A percentile compares a stretch with the other conserved stretches of the same genome.
Evolutionary conservation across 2,797 vertebrate species (phyloP).

Genomic region (Rhinichthys osculus): DNA sequence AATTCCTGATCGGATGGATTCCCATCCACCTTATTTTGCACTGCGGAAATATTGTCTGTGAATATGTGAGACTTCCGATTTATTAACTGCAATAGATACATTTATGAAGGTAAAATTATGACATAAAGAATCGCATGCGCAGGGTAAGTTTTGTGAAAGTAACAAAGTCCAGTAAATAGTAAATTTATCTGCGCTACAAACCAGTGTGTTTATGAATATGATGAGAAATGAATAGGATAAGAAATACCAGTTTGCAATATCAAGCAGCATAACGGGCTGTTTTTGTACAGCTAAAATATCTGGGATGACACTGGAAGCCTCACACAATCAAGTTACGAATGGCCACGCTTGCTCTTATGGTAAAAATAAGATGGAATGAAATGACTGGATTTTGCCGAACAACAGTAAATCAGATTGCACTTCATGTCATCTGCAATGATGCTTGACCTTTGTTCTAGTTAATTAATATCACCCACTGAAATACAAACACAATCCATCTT

Average conservation of each 20-base stretch:
- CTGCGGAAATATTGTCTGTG: background rate
- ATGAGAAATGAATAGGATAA: background rate
- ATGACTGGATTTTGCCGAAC: background rate
- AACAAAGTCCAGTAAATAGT: background rate
- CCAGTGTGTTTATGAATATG: background rate
- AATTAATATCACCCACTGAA: background rate
- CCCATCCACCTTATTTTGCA: background rate
- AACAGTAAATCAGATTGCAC: background rate
- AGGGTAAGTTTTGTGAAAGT: background rate
- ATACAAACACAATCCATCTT: conserved; percentile 28
- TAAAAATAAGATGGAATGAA: background rate
- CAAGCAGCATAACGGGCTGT: background rate
- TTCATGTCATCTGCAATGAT: background rate
- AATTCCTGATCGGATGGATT: background rate
- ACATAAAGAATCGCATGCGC: too few species aligned
- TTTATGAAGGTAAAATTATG: too few species aligned
- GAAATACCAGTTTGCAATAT: background rate
- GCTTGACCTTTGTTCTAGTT: background rate
- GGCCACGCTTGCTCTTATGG: background rate
- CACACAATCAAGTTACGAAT: background rate
- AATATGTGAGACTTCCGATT: background rate
- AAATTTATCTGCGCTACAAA: background rate
- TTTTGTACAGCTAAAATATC: background rate
- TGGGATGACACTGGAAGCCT: background rate
- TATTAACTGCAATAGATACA: too few species aligned